A percentile compares a stretch with the other conserved stretches of the same genome.
Evolutionary conservation across 2,113 vertebrate genomes (phyloP).

Genomic region (Hippoglossus stenolepis): DNA sequence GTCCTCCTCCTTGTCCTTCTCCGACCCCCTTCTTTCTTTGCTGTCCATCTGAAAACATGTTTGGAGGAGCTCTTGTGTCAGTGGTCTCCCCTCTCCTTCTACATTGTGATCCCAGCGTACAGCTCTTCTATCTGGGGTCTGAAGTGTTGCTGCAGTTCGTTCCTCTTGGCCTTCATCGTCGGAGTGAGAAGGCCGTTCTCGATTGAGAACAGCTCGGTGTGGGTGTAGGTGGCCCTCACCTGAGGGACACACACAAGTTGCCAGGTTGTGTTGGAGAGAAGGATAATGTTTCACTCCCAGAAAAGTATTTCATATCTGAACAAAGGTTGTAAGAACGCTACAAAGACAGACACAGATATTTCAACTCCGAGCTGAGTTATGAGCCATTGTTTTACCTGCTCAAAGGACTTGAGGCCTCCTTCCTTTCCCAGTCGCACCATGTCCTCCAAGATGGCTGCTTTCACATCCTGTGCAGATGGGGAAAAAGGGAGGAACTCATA

Average conservation of each 20-base stretch:
- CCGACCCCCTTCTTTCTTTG: neutral
- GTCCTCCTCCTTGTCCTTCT: neutral
- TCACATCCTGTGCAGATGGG: conserved; percentile 84
- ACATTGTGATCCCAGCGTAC: conserved; percentile 89
- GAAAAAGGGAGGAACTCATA: neutral
- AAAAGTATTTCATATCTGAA: neutral
- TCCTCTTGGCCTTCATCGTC: conserved; percentile 93
- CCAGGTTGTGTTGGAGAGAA: neutral
- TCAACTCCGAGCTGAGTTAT: neutral
- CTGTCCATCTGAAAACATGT: conserved; percentile 6
- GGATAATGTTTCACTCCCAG: neutral
- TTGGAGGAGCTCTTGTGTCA: neutral
- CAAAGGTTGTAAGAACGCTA: neutral
- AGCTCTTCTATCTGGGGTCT: conserved; percentile 89
- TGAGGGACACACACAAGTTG: conserved; percentile 60
- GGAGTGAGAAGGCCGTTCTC: conserved; percentile 94
- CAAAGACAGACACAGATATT: neutral
- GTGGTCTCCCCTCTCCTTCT: neutral
- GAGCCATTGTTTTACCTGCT: conserved; percentile 86
- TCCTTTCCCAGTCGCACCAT: conserved; percentile 89
- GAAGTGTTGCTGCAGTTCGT: conserved; percentile 88
- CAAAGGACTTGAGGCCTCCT: conserved; percentile 92
- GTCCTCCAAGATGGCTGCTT: conserved; percentile 88
- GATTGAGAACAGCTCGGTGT: conserved; percentile 89
- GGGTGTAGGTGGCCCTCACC: conserved; percentile 89